Percentiles rank a stretch among this genome's conserved stretches.
These are phyloP conservation scores for Dendronephthya gigantea DNA, from an alignment of 64 coral and sea anemone genomes.

Conservation along the genomic window DNA sequence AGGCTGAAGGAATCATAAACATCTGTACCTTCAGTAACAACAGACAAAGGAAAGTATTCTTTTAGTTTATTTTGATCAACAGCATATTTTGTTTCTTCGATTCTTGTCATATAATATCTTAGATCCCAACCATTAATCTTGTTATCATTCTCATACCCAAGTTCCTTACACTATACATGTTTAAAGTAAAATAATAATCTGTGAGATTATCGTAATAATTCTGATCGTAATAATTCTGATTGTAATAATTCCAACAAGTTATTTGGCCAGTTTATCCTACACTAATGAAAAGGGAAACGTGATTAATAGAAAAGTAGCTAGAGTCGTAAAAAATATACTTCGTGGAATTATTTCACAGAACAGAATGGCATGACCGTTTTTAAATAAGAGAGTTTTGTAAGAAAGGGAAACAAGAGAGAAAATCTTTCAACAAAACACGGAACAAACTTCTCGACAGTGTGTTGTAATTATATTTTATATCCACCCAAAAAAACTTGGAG, in stretches of 20 bases:
- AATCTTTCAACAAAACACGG: too few species aligned
- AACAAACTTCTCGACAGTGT: too few species aligned
- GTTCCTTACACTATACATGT: slow-evolving; percentile 64
- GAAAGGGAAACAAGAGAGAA: too few species aligned
- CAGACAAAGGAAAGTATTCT: slow-evolving; percentile 77
- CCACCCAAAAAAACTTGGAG: too few species aligned
- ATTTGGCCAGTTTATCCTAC: too few species aligned
- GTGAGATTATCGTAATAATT: background rate
- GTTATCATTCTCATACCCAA: slow-evolving; percentile 63
- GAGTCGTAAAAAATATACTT: too few species aligned
- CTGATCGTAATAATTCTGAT: too few species aligned
- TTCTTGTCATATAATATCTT: slow-evolving; percentile 83
- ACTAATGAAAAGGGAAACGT: too few species aligned
- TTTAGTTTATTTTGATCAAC: slow-evolving; percentile 91
- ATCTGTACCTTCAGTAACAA: slow-evolving; percentile 81
- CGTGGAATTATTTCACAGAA: too few species aligned
- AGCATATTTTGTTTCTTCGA: slow-evolving; percentile 82
- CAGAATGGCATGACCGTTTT: background rate
- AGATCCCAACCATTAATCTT: slow-evolving; percentile 94
- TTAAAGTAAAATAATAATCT: background rate
- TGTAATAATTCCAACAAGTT: too few species aligned
- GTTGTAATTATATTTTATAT: too few species aligned
- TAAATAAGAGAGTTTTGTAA: background rate
- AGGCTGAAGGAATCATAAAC: background rate
- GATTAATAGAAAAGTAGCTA: too few species aligned